Conservation (phyloP, 2,888 invertebrate species). For the Drosophila heteroneura region DNA sequence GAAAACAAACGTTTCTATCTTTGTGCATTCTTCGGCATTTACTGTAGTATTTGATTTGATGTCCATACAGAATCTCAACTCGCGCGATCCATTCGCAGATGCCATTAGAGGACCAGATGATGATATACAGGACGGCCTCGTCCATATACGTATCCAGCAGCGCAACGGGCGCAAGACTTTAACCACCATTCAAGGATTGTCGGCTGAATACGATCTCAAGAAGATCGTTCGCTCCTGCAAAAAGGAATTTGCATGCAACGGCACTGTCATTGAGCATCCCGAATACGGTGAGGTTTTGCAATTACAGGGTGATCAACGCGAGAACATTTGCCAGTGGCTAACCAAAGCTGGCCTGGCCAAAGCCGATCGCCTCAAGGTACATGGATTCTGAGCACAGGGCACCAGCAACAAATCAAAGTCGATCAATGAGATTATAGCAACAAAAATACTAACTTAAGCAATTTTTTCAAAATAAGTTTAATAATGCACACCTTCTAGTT, state of each 20-base stretch:
- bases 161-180: slow-evolving; percentile 99
- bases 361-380: slow-evolving; percentile 99
- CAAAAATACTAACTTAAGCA: background rate
- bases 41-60: slow-evolving; percentile 86
- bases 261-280: slow-evolving; percentile 99
- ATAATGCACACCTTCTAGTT: slow-evolving; percentile 37
- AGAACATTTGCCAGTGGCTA: slow-evolving; percentile 99
- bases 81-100: slow-evolving; percentile 99
- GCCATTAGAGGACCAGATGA: slow-evolving; percentile 99
- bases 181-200: slow-evolving; percentile 98
- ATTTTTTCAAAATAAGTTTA: slow-evolving; percentile 4
- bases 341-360: slow-evolving; percentile 98
- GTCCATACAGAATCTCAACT: slow-evolving; percentile 98
- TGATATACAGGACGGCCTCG: slow-evolving; percentile 98
- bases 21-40: slow-evolving; percentile 24
- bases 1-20: background rate
- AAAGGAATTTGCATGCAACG: slow-evolving; percentile 99
- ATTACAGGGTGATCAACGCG: slow-evolving; percentile 99
- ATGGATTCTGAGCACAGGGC: slow-evolving; percentile 89
- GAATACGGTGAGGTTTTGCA: slow-evolving; percentile 99
- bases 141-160: slow-evolving; percentile 99
- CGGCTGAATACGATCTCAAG: slow-evolving; percentile 99
- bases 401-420: background rate
- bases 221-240: slow-evolving; percentile 99
- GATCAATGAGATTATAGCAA: background rate